Evolutionary conservation across 2,797 vertebrate species (phyloP), one percentile per base, ranked within the genome.

Genomic region (Danio jaintianensis): DNA sequence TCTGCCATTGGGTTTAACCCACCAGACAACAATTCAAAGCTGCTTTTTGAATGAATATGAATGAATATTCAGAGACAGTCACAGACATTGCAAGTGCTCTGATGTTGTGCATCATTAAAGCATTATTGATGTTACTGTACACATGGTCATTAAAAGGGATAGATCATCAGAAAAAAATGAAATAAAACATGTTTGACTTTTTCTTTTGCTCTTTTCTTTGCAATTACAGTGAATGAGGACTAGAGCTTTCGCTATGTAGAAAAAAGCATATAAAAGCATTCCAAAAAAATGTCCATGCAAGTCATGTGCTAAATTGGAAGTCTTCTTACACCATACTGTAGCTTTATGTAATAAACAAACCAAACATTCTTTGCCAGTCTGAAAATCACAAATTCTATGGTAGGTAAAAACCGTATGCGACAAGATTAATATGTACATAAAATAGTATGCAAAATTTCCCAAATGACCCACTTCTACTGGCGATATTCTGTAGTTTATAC

Each of bases 81-180:
- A 55, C 36, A 55, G 22, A 38, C 22, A 48, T 29, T 61, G n/a
- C 8, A 75, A 9, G 7, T 50, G 47, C 10, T 63, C 11, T 50
- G 7, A 50, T 75, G 29, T 13, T 40, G n/a, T 13, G 18, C 45
- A 52, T 75, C 10, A 63, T 16, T 9, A 20, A 9, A 16, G 7
- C 5, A 47, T 16, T 16, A 47, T 73, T 59, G 42, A 61, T 59
- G 55, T 61, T 47, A 61, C 6, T 45, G 52, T n/a, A 75, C 47
- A 42, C 18, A 62, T 15, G 36, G 6, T 47, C 63, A 42, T n/a
- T 62, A 40, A 40, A 59, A 29, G 36, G 1, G 8, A 62, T 16
- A 6, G 59, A 16, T 16, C 16, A 16, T 16, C 13, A 4, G 40
- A 62, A 62, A 29, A 62, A 58, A 22, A 0, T 20, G 12, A 22